A percentile compares a stretch with the other conserved stretches of the same genome.
Evolutionary conservation across 2,113 vertebrate genomes (phyloP).

Genomic region (Ceyx melanurus): DNA sequence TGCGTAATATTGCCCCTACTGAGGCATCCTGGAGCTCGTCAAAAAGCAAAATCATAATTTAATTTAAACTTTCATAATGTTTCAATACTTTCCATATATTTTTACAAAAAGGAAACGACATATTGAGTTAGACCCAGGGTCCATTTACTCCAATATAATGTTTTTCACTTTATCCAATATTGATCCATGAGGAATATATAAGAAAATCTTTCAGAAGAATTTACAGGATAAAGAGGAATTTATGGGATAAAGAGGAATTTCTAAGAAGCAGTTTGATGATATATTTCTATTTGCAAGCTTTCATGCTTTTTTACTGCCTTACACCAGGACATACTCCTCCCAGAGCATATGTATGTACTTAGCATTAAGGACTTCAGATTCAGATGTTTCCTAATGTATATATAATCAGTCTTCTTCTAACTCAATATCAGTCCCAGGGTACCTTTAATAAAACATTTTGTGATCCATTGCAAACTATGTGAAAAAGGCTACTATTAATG

Average conservation of each 20-base stretch:
- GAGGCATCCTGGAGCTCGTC: background rate
- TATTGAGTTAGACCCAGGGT: background rate
- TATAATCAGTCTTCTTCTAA: background rate
- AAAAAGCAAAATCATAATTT: background rate
- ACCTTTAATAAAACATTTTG: background rate
- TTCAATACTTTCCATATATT: background rate
- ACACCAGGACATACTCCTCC: background rate
- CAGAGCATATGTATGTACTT: background rate
- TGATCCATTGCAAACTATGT: background rate
- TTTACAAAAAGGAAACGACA: background rate
- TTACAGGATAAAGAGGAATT: background rate
- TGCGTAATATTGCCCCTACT: background rate
- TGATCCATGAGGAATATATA: background rate
- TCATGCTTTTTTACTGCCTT: background rate
- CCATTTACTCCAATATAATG: background rate
- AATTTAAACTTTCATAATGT: background rate
- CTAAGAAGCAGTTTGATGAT: background rate
- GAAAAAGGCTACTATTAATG: background rate
- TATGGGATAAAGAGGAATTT: background rate
- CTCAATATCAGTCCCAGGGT: background rate
- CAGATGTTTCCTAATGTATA: background rate
- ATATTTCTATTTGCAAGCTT: background rate
- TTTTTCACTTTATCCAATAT: background rate
- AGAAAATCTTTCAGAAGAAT: background rate
- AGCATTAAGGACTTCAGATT: background rate